These are phyloP conservation scores for Calameuta filiformis DNA, from an alignment of 2,888 invertebrate genomes.

Conservation along the genomic window DNA sequence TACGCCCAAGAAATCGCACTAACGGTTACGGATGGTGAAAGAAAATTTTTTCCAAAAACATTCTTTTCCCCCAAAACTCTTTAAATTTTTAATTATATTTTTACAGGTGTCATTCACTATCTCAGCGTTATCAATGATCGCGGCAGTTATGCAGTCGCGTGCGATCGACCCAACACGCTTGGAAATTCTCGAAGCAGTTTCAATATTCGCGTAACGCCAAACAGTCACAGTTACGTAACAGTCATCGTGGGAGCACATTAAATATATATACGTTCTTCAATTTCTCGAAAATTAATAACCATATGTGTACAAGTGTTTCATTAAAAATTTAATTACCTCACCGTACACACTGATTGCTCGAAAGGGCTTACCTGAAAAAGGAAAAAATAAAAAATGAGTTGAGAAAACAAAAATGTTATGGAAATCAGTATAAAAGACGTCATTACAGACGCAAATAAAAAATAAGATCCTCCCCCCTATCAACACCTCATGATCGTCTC, in stretches of 20 bases:
- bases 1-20: constrained; percentile 48
- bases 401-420: neutral
- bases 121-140: constrained; percentile 47
- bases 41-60: constrained; percentile 6
- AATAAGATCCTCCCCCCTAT: neutral
- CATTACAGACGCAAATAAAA: neutral
- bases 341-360: neutral
- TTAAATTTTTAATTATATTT: neutral
- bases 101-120: constrained; percentile 53
- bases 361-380: neutral
- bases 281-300: neutral
- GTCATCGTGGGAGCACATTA: constrained; percentile 56
- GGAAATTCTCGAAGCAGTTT: constrained; percentile 46
- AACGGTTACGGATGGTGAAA: constrained; percentile 49
- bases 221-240: constrained; percentile 48
- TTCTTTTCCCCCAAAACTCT: neutral
- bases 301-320: neutral
- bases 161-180: constrained; percentile 48
- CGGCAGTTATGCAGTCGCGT: constrained; percentile 57
- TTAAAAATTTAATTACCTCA: neutral
- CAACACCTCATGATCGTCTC: too few species aligned
- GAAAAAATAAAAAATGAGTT: neutral
- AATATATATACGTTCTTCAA: neutral
- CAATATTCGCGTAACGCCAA: constrained; percentile 52
- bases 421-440: neutral